A percentile compares a stretch with the other conserved stretches of the same genome.
Conservation (phyloP, 2,797 vertebrate species). For the Menidia menidia region DNA sequence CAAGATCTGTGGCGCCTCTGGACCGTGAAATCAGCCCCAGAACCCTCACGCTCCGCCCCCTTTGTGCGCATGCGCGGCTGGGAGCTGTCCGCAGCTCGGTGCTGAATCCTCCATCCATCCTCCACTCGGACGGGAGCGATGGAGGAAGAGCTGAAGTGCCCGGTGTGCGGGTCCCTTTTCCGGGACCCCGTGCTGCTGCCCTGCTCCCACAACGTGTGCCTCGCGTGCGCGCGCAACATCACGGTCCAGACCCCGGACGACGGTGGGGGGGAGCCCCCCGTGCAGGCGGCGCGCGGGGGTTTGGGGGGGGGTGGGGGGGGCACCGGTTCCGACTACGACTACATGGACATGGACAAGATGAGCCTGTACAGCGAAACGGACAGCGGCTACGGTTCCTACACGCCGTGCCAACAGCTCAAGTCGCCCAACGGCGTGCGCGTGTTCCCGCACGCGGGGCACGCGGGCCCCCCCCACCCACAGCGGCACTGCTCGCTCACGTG, state of each 20-base stretch:
- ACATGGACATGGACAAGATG: conserved; percentile 94
- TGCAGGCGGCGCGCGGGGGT: conserved; percentile 83
- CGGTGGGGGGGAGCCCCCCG: conserved; percentile 89
- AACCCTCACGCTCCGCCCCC: too few relatives aligned
- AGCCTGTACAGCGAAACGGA: conserved; percentile 96
- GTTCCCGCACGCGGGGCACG: too few relatives aligned
- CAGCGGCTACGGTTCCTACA: conserved; percentile 97
- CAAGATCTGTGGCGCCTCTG: too few relatives aligned
- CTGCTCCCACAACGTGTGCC: conserved; percentile 96
- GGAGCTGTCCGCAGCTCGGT: conserved; percentile 82
- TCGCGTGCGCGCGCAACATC: conserved; percentile 93
- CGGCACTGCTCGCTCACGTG: conserved; percentile 94
- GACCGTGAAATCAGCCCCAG: too few relatives aligned
- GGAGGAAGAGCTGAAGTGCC: conserved; percentile 98
- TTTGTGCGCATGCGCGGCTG: conserved; percentile 69
- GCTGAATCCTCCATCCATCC: too few relatives aligned
- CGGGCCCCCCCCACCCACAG: conserved; percentile 79
- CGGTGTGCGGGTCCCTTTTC: conserved; percentile 94
- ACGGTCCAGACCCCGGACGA: conserved; percentile 94
- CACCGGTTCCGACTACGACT: conserved; percentile 87
- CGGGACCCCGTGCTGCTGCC: conserved; percentile 94
- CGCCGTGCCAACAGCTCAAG: conserved; percentile 91
- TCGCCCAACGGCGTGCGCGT: conserved; percentile 94
- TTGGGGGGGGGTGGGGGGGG: too few relatives aligned
- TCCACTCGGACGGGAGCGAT: conserved; percentile 77